Evolutionary conservation across 2,888 invertebrate species (phyloP).

Genomic region (Cylindroiulus punctatus): DNA sequence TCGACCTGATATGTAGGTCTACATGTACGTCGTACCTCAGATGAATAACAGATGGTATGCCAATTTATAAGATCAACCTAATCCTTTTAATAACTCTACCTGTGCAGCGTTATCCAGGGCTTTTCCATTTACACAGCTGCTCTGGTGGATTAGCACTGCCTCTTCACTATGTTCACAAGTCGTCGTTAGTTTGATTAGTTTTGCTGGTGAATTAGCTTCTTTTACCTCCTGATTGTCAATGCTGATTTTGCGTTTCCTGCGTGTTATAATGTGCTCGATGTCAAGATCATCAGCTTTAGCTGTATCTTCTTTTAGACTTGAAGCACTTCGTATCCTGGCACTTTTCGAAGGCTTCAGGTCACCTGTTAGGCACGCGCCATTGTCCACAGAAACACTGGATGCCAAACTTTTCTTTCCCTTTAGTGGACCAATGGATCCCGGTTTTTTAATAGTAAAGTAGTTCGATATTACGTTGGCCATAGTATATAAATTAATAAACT

Average conservation of each 20-base stretch:
- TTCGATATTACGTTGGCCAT: not conserved
- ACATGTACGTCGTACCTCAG: too few species aligned
- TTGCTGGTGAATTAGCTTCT: not conserved
- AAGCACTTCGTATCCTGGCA: not conserved
- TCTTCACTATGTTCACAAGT: not conserved
- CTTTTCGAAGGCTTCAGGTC: not conserved
- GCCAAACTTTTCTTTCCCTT: not conserved
- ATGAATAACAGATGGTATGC: too few species aligned
- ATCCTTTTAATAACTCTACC: not conserved
- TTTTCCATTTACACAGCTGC: not conserved
- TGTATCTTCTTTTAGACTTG: not conserved
- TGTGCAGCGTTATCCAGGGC: not conserved
- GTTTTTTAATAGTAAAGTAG: not conserved
- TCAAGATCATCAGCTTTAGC: not conserved
- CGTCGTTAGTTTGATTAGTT: not conserved
- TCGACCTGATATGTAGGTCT: too few species aligned
- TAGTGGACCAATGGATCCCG: not conserved
- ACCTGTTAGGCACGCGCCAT: not conserved
- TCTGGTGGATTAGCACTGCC: not conserved
- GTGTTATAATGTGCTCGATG: not conserved
- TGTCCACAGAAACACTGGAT: not conserved
- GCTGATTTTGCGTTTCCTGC: constrained; percentile 39
- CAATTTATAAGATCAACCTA: too few species aligned
- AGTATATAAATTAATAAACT: not conserved
- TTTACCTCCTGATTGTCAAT: constrained; percentile 4